phyloP scores from a whole-genome alignment of 2,888 invertebrate species.

The Apotomis betuletana region DNA sequence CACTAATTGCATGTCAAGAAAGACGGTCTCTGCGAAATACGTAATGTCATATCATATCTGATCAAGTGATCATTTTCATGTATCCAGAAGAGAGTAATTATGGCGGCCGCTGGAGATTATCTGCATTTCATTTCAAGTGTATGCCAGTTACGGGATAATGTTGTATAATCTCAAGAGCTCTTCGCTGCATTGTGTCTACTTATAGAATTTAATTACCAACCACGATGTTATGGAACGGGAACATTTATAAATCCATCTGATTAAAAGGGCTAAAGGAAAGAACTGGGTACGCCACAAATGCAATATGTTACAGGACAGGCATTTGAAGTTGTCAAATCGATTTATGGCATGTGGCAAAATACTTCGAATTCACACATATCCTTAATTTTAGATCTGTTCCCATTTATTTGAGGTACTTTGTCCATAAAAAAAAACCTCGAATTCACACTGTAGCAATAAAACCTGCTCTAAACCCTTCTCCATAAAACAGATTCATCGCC shows the following conservation, averaged over 20 bases:
- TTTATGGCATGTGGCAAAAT: no score
- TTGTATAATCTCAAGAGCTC: slow-evolving; percentile 3
- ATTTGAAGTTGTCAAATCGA: no score
- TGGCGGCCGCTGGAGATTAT: slow-evolving; percentile 9
- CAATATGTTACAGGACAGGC: no score
- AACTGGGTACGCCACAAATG: no score
- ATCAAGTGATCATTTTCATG: slow-evolving; percentile 23
- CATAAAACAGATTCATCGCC: slow-evolving; percentile 10
- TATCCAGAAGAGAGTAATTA: slow-evolving; percentile 30
- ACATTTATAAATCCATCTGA: neutral
- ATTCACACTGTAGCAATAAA: neutral
- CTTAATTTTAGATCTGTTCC: no score
- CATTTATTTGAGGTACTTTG: no score
- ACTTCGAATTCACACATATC: no score
- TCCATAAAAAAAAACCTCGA: no score
- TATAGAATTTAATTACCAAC: neutral
- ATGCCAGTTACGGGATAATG: neutral
- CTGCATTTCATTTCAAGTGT: slow-evolving; percentile 21
- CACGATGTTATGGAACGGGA: neutral
- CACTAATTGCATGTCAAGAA: slow-evolving; percentile 50
- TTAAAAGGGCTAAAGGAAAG: no score
- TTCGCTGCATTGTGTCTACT: neutral
- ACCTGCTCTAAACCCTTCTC: neutral
- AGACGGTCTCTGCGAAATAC: slow-evolving; percentile 19
- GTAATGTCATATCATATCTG: slow-evolving; percentile 43